Evolutionary conservation across 2,888 invertebrate species (phyloP).

Genomic region (Mimas tiliae): DNA sequence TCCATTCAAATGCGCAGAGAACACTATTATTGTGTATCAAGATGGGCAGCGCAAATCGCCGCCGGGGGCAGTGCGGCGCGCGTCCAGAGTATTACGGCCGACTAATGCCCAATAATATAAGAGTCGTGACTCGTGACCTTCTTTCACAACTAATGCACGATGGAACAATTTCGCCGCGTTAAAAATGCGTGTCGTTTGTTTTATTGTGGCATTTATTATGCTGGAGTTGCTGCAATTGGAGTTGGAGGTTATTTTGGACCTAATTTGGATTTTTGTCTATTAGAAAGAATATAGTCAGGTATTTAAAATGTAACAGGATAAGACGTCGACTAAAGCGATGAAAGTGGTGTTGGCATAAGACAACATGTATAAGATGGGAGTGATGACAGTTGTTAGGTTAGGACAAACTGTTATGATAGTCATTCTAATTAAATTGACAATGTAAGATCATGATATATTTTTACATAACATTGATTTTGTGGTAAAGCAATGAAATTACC

Average conservation of each 20-base stretch:
- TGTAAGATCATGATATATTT: too few species aligned
- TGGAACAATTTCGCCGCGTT: constrained; percentile 49
- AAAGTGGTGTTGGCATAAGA: too few species aligned
- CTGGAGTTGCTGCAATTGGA: neutral
- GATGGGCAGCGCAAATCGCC: constrained; percentile 11
- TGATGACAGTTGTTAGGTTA: too few species aligned
- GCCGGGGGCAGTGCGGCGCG: constrained; percentile 7
- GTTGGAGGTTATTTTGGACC: neutral
- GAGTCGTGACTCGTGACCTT: constrained; percentile 57
- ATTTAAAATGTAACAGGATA: too few species aligned
- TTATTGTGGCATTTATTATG: constrained; percentile 30
- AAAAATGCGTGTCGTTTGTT: constrained; percentile 55
- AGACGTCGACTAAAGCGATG: too few species aligned
- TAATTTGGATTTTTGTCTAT: neutral
- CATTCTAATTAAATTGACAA: too few species aligned
- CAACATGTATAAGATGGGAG: too few species aligned
- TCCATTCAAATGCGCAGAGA: constrained; percentile 19
- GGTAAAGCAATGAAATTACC: too few species aligned
- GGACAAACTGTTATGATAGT: too few species aligned
- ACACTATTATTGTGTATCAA: constrained; percentile 13
- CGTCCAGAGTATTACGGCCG: constrained; percentile 3
- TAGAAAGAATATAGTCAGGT: too few species aligned
- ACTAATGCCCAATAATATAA: constrained; percentile 33
- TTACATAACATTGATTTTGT: too few species aligned
- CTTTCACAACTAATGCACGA: constrained; percentile 48